phyloP scores from a whole-genome alignment of 2,797 vertebrate species.

The Eutrigla gurnardus region DNA sequence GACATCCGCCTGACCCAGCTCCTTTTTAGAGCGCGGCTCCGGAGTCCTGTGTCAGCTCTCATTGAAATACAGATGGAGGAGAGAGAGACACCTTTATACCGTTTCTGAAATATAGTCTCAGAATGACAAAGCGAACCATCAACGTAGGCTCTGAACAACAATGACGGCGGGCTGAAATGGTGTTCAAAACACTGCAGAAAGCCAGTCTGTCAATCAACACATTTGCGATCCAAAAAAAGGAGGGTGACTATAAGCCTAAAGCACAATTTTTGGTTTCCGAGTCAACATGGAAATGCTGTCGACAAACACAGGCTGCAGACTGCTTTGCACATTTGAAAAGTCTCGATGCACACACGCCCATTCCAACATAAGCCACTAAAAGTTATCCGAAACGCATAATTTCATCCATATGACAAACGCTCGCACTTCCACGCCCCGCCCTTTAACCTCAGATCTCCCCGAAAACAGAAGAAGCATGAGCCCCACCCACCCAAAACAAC shows the following conservation, averaged over 20 bases:
- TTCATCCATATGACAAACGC: constrained; percentile 22
- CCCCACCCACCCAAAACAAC: constrained; percentile 37
- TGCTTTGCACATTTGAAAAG: constrained; percentile 29
- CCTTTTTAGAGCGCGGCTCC: constrained; percentile 26
- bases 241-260: neutral
- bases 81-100: constrained; percentile 20
- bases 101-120: constrained; percentile 8
- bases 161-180: neutral
- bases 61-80: constrained; percentile 29
- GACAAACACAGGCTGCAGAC: constrained; percentile 15
- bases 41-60: constrained; percentile 51
- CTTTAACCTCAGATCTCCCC: constrained; percentile 28
- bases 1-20: constrained; percentile 65
- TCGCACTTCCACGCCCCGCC: constrained; percentile 26
- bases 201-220: neutral
- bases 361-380: constrained; percentile 16
- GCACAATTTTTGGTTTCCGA: constrained; percentile 23
- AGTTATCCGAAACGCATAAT: constrained; percentile 18
- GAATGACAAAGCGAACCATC: neutral
- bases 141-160: neutral
- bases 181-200: neutral
- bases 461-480: neutral
- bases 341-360: constrained; percentile 3
- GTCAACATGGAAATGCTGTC: constrained; percentile 37
- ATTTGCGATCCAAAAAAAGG: neutral